Evolutionary conservation across 2,797 vertebrate genomes (phyloP).

Genomic region (Lacerta agilis): DNA sequence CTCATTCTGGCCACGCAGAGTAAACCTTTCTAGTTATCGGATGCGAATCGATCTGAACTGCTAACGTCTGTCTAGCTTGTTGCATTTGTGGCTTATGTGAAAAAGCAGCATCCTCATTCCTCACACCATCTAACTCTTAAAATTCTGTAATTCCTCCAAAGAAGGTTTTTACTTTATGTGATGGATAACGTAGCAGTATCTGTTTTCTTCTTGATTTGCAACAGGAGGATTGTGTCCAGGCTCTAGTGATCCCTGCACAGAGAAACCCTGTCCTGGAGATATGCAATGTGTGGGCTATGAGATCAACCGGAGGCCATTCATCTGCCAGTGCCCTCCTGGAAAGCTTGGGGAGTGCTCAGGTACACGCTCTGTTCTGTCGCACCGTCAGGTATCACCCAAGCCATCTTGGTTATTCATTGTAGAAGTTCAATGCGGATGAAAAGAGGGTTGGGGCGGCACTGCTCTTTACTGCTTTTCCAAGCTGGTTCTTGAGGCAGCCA

Average conservation of each 20-base stretch:
- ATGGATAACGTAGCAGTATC: neutral
- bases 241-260: constrained; percentile 86
- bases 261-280: constrained; percentile 92
- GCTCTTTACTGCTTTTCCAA: no score
- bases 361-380: constrained; percentile 35
- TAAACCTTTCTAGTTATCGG: no score
- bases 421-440: no score
- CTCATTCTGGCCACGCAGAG: no score
- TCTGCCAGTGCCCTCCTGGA: constrained; percentile 95
- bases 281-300: constrained; percentile 94
- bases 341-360: constrained; percentile 97
- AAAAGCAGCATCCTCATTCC: no score
- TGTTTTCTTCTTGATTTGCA: constrained; percentile 2
- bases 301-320: constrained; percentile 86
- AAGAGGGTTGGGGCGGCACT: no score
- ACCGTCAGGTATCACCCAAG: neutral
- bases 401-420: no score
- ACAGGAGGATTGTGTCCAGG: constrained; percentile 89
- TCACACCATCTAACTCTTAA: neutral
- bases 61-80: no score
- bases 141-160: neutral
- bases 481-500: no score
- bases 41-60: no score
- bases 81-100: no score
- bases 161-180: neutral